A percentile compares a stretch with the other conserved stretches of the same genome.
Conservation (phyloP, 2,797 vertebrate genomes). For the Sebastes matsubarae region DNA sequence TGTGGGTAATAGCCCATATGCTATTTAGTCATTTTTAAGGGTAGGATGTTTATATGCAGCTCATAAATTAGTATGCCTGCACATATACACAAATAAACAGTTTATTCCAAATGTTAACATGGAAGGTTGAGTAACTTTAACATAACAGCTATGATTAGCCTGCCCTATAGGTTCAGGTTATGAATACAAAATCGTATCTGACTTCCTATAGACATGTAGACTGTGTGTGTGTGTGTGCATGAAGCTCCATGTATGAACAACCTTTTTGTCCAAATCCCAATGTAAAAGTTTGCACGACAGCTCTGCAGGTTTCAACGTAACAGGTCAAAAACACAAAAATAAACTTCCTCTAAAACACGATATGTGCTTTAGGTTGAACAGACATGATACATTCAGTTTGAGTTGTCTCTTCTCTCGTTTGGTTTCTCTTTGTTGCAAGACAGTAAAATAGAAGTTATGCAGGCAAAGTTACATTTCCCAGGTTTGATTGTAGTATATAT, state of each 20-base stretch:
- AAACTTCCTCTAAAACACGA: conserved; percentile 16
- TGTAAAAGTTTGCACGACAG: conserved; percentile 16
- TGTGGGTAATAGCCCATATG: background rate
- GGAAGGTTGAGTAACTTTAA: background rate
- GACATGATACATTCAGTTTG: conserved; percentile 80
- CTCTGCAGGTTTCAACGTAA: conserved; percentile 4
- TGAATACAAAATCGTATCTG: conserved; percentile 19
- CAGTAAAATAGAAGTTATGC: conserved; percentile 81
- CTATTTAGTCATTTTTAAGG: background rate
- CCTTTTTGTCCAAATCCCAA: background rate
- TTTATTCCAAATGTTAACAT: conserved; percentile 48
- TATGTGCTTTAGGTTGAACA: conserved; percentile 59
- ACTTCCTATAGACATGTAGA: background rate
- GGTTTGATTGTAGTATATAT: conserved; percentile 76
- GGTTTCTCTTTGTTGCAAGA: conserved; percentile 80
- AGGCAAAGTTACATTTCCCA: conserved; percentile 80
- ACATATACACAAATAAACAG: conserved; percentile 32
- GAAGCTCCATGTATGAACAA: background rate
- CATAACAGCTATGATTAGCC: background rate
- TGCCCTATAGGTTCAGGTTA: background rate
- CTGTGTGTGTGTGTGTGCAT: background rate
- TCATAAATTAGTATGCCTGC: conserved; percentile 26
- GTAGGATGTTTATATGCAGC: background rate
- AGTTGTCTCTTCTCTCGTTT: conserved; percentile 66
- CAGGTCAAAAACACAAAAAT: conserved; percentile 19